Percentiles rank a stretch among this genome's conserved stretches.
phyloP scores from a whole-genome alignment of 2,888 invertebrate species.

The Acanthopleura granulata region DNA sequence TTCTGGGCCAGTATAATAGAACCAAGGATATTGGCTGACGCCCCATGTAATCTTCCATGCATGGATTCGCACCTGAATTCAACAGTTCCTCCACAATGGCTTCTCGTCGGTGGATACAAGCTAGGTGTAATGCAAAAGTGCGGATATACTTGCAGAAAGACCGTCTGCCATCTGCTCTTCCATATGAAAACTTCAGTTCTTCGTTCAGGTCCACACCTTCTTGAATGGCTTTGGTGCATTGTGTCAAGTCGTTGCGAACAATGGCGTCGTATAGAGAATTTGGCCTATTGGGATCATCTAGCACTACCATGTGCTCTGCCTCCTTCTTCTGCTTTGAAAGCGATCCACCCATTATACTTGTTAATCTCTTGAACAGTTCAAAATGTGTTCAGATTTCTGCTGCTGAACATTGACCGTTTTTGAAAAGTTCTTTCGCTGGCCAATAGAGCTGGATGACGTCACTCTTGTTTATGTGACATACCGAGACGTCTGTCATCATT shows the following conservation, averaged over 20 bases:
- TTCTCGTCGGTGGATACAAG: conserved; percentile 22
- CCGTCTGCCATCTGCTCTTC: background rate
- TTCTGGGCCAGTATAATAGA: conserved; percentile 21
- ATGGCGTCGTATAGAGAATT: conserved; percentile 13
- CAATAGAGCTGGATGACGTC: no score
- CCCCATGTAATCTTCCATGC: conserved; percentile 10
- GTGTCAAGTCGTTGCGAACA: background rate
- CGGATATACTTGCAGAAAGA: conserved; percentile 2
- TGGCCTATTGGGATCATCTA: background rate
- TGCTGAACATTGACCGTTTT: no score
- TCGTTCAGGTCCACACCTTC: conserved; percentile 10
- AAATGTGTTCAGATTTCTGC: no score
- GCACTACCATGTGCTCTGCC: no score
- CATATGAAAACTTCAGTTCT: conserved; percentile 19
- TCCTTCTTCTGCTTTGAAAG: no score
- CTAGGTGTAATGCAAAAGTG: conserved; percentile 18
- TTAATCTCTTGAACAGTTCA: no score
- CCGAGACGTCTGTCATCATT: no score
- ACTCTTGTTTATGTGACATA: no score
- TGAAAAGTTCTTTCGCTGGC: no score
- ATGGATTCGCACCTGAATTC: conserved; percentile 15
- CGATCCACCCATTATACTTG: no score
- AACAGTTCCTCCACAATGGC: conserved; percentile 15
- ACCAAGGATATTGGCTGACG: conserved; percentile 16
- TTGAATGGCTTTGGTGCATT: background rate